Conservation (phyloP, 1,140 invertebrate genomes). For the Probaryconus sp. region DNA sequence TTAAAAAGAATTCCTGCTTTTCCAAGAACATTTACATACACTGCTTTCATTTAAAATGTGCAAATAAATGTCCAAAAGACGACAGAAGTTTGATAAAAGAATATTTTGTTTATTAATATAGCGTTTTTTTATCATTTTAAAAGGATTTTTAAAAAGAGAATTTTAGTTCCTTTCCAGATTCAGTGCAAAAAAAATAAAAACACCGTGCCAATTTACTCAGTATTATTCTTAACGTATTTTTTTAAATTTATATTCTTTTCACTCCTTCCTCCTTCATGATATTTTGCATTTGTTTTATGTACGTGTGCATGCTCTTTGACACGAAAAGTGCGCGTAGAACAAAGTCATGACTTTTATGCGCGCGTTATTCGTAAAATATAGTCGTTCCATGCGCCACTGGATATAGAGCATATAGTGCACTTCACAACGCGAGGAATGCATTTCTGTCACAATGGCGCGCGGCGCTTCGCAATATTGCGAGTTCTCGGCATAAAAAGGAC, state of each 20-base stretch:
- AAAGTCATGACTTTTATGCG: conserved; percentile 64
- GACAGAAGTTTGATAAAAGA: too few relatives aligned
- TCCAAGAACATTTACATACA: too few relatives aligned
- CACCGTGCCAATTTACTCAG: too few relatives aligned
- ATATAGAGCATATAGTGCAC: conserved; percentile 40
- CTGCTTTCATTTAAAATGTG: too few relatives aligned
- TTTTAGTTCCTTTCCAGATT: too few relatives aligned
- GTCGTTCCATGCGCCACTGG: conserved; percentile 41
- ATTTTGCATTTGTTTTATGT: conserved; percentile 24
- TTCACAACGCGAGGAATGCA: conserved; percentile 49
- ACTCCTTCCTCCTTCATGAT: background rate
- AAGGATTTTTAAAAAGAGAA: too few relatives aligned
- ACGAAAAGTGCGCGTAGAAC: conserved; percentile 55
- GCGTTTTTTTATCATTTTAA: too few relatives aligned
- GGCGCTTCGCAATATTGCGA: conserved; percentile 54
- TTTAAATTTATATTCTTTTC: conserved; percentile 13
- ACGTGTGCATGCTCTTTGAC: conserved; percentile 37
- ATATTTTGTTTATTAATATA: too few relatives aligned
- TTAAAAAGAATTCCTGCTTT: too few relatives aligned
- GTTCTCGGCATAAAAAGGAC: conserved; percentile 49
- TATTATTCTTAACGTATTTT: too few relatives aligned
- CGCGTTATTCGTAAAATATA: conserved; percentile 54
- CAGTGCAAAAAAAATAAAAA: too few relatives aligned
- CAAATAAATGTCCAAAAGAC: too few relatives aligned
- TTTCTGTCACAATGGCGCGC: conserved; percentile 56